A percentile compares a stretch with the other conserved stretches of the same genome.
Conservation (phyloP, 2,888 invertebrate species). For the Bellardia pandia region DNA sequence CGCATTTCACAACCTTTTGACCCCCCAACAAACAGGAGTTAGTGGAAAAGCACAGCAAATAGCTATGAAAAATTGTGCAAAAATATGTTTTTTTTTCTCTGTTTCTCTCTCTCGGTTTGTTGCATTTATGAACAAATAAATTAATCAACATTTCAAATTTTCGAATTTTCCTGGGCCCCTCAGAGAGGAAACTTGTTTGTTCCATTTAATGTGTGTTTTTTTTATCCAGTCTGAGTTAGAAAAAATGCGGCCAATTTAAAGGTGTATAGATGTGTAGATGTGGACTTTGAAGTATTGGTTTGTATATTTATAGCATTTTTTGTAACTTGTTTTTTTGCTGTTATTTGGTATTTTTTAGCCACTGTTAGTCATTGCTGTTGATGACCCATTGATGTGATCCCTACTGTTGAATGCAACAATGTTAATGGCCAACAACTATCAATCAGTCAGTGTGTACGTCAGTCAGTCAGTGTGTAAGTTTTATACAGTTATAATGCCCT, state of each 20-base stretch:
- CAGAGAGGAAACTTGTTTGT: constrained; percentile 62
- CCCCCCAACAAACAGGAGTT: constrained; percentile 49
- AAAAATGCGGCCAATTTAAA: constrained; percentile 49
- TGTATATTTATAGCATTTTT: constrained; percentile 16
- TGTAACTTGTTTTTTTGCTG: background rate
- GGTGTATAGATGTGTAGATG: background rate
- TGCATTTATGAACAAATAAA: constrained; percentile 50
- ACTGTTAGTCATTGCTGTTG: constrained; percentile 55
- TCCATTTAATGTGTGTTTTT: constrained; percentile 43
- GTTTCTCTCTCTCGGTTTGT: background rate
- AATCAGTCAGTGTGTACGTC: constrained; percentile 46
- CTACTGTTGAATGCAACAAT: constrained; percentile 49
- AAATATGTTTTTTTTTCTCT: constrained; percentile 22
- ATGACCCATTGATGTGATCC: constrained; percentile 59
- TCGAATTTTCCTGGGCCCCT: constrained; percentile 2
- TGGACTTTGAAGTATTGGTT: constrained; percentile 8
- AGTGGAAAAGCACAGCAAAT: constrained; percentile 28
- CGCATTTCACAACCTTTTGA: constrained; percentile 59
- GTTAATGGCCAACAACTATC: constrained; percentile 58
- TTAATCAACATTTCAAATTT: constrained; percentile 64
- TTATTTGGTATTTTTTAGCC: constrained; percentile 31
- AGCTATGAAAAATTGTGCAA: constrained; percentile 51
- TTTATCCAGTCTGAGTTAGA: background rate
- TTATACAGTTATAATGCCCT: no score
- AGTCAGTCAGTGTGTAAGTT: background rate